Base-by-base conservation (phyloP, 1,140 invertebrate genomes). In the Oryctes rhinoceros region DNA sequence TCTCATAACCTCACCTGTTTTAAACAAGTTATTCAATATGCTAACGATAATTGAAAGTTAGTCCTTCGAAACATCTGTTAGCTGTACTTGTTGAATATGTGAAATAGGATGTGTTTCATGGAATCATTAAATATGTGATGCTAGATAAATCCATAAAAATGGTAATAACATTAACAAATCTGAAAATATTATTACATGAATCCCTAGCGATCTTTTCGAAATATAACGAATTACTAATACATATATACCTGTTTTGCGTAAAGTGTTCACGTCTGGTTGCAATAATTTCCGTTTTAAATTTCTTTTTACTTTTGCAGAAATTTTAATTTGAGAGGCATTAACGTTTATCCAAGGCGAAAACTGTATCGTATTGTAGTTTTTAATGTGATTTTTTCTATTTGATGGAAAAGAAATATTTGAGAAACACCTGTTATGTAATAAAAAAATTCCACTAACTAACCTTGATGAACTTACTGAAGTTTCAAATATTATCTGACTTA, bases 51-150 rank as follows among this genome's bases (percentile, higher is more conserved):
- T 59, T 59, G 18, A 10, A 59, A n/a, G 15, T 59, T 59, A 15
- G 53, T 59, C 53, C 53, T 59, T 59, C 53, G 18, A 59, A 59
- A n/a, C 53, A 59, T 59, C 11, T 59, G 53, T n/a, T 59, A 15
- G 5, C 39, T 7, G 5, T 59, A 15, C 4, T n/a, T 59, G 15
- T 53, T 59, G 15, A 59, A 59, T n/a, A 15, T 15, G 53, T 15
- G 53, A 59, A 49, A 49, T 49, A 59, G 53, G 53, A 59, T 59
- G 53, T 59, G 18, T 15, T 59, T 59, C 18, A n/a, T 59, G 13
- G n/a, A 59, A 59, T 15, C 18, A n/a, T 15, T 59, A n/a, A 59
- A 59, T 5, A 11, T 59, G 3, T 39, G 10, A 11, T 11, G 13
- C 49, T 53, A 48, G 47, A 48, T 48, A 2, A 39, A 39, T 59